Percentiles rank a stretch among this genome's conserved stretches.
Evolutionary conservation across 2,888 invertebrate genomes (phyloP).

Genomic region (Drosophila diplacantha): DNA sequence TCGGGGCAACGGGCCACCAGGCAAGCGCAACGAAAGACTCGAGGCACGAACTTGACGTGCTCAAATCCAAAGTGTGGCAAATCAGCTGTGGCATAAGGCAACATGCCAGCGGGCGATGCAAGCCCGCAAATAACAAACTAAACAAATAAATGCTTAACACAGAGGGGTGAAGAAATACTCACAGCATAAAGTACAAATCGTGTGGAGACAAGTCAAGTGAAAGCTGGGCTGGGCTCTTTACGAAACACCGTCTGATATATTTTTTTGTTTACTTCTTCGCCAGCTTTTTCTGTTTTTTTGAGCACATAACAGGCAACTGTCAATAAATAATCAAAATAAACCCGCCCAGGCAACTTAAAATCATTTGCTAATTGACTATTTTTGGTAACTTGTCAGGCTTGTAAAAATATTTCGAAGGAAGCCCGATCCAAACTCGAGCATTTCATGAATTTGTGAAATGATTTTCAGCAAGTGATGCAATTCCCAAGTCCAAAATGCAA

Average conservation of each 20-base stretch:
- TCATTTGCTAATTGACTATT: slow-evolving; percentile 62
- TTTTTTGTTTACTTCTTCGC: slow-evolving; percentile 16
- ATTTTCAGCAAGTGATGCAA: slow-evolving; percentile 55
- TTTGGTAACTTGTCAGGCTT: slow-evolving; percentile 61
- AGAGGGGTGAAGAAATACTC: slow-evolving; percentile 19
- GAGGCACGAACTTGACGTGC: slow-evolving; percentile 72
- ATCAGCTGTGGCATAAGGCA: slow-evolving; percentile 43
- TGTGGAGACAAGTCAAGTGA: slow-evolving; percentile 49
- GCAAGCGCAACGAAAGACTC: slow-evolving; percentile 69
- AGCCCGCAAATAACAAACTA: slow-evolving; percentile 38
- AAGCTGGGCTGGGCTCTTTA: slow-evolving; percentile 54
- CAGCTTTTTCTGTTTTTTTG: slow-evolving; percentile 23
- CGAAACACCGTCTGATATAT: slow-evolving; percentile 49
- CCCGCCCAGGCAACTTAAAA: slow-evolving; percentile 42
- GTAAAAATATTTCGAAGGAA: slow-evolving; percentile 57
- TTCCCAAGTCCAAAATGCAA: slow-evolving; percentile 27
- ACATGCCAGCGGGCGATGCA: slow-evolving; percentile 3
- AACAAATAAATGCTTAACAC: slow-evolving; percentile 59
- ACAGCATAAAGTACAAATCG: slow-evolving; percentile 30
- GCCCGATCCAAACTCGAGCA: slow-evolving; percentile 31
- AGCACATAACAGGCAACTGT: slow-evolving; percentile 67
- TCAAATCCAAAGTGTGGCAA: slow-evolving; percentile 68
- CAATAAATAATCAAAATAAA: slow-evolving; percentile 71
- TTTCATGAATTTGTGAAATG: slow-evolving; percentile 69
- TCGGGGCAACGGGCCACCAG: slow-evolving; percentile 61